These are phyloP conservation scores for Aphelocoma coerulescens DNA, from an alignment of 2,113 vertebrate species.

Conservation along the genomic window DNA sequence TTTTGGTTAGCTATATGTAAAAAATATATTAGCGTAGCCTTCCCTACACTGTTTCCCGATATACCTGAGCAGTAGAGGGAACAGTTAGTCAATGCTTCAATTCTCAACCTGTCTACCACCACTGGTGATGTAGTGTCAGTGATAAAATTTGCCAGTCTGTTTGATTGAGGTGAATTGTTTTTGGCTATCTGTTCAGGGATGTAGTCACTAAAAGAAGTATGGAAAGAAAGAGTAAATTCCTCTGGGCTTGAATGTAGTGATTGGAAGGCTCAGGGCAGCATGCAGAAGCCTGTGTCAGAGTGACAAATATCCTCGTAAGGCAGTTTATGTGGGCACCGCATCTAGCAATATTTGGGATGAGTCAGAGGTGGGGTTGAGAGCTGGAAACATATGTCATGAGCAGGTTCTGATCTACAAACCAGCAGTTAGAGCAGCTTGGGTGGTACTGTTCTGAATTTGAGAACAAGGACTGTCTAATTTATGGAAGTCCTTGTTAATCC, in stretches of 20 bases:
- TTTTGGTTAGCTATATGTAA: neutral
- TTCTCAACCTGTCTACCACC: neutral
- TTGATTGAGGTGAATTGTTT: neutral
- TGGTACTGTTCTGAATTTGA: neutral
- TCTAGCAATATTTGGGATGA: neutral
- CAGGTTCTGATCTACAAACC: neutral
- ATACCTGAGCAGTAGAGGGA: neutral
- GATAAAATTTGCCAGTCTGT: neutral
- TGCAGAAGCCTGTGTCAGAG: neutral
- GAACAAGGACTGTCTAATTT: neutral
- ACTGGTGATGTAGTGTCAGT: neutral
- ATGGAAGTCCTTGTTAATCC: neutral
- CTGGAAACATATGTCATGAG: neutral
- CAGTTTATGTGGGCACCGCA: accelerated
- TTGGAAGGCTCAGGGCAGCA: neutral
- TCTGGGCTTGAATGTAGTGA: neutral
- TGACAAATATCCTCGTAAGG: neutral
- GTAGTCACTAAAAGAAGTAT: neutral
- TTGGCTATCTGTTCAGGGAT: neutral
- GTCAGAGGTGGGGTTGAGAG: neutral
- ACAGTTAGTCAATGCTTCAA: neutral
- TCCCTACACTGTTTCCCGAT: neutral
- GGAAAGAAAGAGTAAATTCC: neutral
- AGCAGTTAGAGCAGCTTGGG: neutral
- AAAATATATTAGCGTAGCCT: neutral